Evolutionary conservation across 2,888 invertebrate genomes (phyloP), one percentile per base, ranked within the genome.

Genomic region (Ennomos fuscantarius): DNA sequence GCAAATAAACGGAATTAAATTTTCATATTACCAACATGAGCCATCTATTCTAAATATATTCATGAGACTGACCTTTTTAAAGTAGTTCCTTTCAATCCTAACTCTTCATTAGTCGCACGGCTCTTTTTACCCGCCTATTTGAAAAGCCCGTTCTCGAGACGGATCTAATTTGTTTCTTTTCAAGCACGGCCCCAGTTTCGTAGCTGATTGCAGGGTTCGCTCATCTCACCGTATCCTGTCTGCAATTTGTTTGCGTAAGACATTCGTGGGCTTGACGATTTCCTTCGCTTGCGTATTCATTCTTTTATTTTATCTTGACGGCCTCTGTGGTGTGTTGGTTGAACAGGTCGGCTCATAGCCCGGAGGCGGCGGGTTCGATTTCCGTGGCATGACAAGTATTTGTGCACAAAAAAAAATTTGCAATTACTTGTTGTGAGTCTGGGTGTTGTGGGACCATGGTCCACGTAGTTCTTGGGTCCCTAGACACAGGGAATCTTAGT

Each of bases 101-200:
- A 84, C 86, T 84, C 87, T 86, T 88, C 87, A 87, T 88, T 89
- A 89, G 84, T 70, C 70, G 70, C 74, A 60, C 69, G 79, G 81
- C 72, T 82, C 78, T 82, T 83, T 85, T 79, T 75, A 77, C 78
- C 78, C 72, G 68, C 73, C 79, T 74, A 76, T 84, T 84, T 82
- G 79, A 86, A 83, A 84, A 81, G 77, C 67, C 75, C 79, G 84
- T 85, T 84, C 87, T 88, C 81, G 83, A 89, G 85, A 84, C 82
- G 82, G 79, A 85, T 88, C 88, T 87, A 89, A 89, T 89, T 89
- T 87, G 87, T 87, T 89, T 86, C 87, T 87, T 87, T 89, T 86
- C 86, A 87, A 84, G 82, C 82, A 78, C 78, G 75, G 74, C 77
- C 79, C 81, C 75, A 79, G 74, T 71, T 78, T 69, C 72, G 70